phyloP scores from a whole-genome alignment of 2,888 invertebrate genomes.

The Synergus gifuensis region DNA sequence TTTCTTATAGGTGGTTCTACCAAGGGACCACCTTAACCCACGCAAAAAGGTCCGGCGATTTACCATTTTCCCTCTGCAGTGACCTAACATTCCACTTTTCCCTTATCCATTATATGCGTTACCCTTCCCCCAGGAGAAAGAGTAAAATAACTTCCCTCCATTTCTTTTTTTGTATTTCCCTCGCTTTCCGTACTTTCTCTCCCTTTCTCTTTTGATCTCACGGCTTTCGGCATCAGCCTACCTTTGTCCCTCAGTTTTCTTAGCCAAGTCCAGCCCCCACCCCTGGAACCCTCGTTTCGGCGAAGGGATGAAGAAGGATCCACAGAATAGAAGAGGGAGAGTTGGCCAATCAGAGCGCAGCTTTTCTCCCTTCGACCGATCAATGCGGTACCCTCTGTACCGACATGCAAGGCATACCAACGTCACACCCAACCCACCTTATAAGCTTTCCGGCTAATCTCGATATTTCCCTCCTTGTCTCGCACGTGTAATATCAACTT shows the following conservation, averaged over 20 bases:
- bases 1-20: slow-evolving; percentile 41
- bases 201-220: slow-evolving; percentile 45
- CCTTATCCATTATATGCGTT: neutral
- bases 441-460: slow-evolving; percentile 51
- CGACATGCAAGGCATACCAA: slow-evolving; percentile 68
- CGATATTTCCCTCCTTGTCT: slow-evolving; percentile 37
- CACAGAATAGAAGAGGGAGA: slow-evolving; percentile 59
- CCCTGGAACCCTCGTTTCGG: slow-evolving; percentile 41
- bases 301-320: slow-evolving; percentile 61
- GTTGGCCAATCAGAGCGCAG: slow-evolving; percentile 71
- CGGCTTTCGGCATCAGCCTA: slow-evolving; percentile 1
- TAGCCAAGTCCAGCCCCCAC: slow-evolving; percentile 40
- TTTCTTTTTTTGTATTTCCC: neutral
- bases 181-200: neutral
- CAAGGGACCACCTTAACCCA: slow-evolving; percentile 35
- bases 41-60: slow-evolving; percentile 32
- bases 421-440: slow-evolving; percentile 59
- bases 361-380: slow-evolving; percentile 71
- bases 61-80: slow-evolving; percentile 39
- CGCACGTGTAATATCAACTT: slow-evolving; percentile 2
- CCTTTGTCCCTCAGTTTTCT: slow-evolving; percentile 42
- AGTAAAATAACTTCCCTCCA: neutral
- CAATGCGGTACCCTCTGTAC: slow-evolving; percentile 75
- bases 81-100: slow-evolving; percentile 36
- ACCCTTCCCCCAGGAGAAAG: neutral